These are phyloP conservation scores for Lasius fuliginosus DNA, from an alignment of 2,888 invertebrate genomes.

Conservation along the genomic window DNA sequence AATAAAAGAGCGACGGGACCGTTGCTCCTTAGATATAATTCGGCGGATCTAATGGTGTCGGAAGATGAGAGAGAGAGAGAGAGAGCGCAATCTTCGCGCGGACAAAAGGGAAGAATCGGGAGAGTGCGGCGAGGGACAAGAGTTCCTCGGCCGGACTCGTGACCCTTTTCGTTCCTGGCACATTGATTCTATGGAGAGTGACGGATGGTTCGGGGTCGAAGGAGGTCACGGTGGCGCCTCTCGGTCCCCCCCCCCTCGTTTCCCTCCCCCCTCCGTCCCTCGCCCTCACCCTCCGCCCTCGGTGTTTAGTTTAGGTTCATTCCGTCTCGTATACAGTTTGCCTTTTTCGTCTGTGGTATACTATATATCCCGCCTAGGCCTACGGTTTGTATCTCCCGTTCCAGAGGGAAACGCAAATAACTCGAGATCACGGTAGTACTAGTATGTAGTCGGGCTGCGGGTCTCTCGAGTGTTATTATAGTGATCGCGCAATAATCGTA, in stretches of 20 bases:
- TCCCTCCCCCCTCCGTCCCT: slow-evolving; percentile 4
- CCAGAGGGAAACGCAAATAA: slow-evolving; percentile 76
- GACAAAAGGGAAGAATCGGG: slow-evolving; percentile 60
- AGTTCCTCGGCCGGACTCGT: slow-evolving; percentile 71
- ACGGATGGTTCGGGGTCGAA: slow-evolving; percentile 78
- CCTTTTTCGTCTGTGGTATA: slow-evolving; percentile 32
- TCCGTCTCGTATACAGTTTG: slow-evolving; percentile 51
- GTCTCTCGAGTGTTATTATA: slow-evolving; percentile 67
- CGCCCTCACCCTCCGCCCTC: slow-evolving; percentile 52
- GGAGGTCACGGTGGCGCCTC: slow-evolving; percentile 79
- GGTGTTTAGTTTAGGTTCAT: slow-evolving; percentile 73
- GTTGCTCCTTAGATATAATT: slow-evolving; percentile 56
- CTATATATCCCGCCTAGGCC: slow-evolving; percentile 32
- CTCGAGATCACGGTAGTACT: slow-evolving; percentile 49
- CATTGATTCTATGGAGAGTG: slow-evolving; percentile 80
- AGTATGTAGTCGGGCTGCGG: slow-evolving; percentile 14
- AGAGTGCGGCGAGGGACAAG: slow-evolving; percentile 43
- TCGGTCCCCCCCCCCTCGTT: slow-evolving; percentile 44
- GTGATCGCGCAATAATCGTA: slow-evolving; percentile 44
- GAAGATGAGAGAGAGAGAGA: slow-evolving; percentile 48
- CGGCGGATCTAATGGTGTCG: slow-evolving; percentile 67
- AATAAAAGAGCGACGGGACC: slow-evolving; percentile 62
- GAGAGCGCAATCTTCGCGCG: slow-evolving; percentile 53
- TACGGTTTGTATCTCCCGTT: slow-evolving; percentile 65
- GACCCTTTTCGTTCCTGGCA: slow-evolving; percentile 76